These are phyloP conservation scores for Phymastichus coffea DNA, from an alignment of 1,140 invertebrate species.

Conservation along the genomic window DNA sequence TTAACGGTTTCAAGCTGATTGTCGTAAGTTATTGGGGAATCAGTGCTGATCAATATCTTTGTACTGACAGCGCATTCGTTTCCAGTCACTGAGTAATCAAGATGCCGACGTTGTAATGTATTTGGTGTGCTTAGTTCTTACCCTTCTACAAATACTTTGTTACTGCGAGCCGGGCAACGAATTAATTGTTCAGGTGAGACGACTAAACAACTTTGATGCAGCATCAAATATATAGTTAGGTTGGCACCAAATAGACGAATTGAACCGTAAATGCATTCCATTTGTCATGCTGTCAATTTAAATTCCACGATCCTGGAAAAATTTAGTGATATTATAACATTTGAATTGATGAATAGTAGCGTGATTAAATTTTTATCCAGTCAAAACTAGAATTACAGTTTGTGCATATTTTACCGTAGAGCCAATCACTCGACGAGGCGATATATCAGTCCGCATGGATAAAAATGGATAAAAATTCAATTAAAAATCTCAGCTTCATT, in stretches of 20 bases:
- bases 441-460: constrained; percentile 9
- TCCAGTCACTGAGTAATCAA: not conserved
- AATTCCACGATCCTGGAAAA: no score
- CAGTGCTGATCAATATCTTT: not conserved
- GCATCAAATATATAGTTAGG: no score
- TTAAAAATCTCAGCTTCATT: not conserved
- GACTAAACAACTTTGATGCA: no score
- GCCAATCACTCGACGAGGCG: not conserved
- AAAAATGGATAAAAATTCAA: not conserved
- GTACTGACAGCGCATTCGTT: not conserved
- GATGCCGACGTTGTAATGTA: not conserved
- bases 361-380: no score
- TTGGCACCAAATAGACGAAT: no score
- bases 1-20: not conserved
- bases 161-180: constrained; percentile 11
- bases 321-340: no score
- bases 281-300: no score
- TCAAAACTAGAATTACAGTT: no score
- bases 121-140: not conserved
- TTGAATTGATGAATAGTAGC: no score
- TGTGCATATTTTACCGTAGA: not conserved
- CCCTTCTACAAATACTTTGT: not conserved
- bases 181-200: not conserved
- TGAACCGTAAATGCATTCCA: no score
- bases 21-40: not conserved